Conservation (phyloP, 2,888 invertebrate genomes). For the Drosophila affinis region DNA sequence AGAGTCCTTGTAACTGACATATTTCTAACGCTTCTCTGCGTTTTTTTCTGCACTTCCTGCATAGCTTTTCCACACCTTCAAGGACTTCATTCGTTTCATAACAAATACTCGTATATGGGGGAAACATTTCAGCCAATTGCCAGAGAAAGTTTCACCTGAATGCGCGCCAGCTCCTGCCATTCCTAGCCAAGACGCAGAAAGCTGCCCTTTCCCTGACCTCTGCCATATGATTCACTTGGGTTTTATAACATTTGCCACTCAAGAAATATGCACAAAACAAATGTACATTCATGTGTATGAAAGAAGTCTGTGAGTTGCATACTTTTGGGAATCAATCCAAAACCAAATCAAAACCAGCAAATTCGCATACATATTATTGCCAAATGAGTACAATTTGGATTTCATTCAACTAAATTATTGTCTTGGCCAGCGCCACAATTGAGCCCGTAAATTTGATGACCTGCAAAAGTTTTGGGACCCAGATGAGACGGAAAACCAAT, state of each 20-base stretch:
- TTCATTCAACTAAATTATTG: constrained; percentile 50
- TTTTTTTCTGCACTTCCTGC: too few species aligned
- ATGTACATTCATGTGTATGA: background rate
- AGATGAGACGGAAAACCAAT: background rate
- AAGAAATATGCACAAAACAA: background rate
- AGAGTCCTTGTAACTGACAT: too few species aligned
- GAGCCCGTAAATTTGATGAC: constrained; percentile 72
- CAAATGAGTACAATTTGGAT: background rate
- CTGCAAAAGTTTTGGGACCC: constrained; percentile 32
- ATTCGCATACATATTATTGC: background rate
- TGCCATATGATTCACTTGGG: background rate
- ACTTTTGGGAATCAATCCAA: constrained; percentile 30
- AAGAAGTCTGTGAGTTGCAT: constrained; percentile 18
- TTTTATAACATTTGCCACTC: background rate
- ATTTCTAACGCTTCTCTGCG: background rate
- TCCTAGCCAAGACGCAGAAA: background rate
- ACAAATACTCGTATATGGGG: background rate
- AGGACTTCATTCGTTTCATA: background rate
- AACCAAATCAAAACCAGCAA: background rate
- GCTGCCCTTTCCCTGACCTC: background rate
- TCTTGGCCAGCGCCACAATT: constrained; percentile 71
- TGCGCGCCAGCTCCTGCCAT: background rate
- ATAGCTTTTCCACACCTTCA: too few species aligned
- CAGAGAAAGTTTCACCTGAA: background rate
- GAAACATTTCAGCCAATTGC: too few species aligned